Base-by-base conservation (phyloP, 2,797 vertebrate species). In the Notoglanidium macrostoma region DNA sequence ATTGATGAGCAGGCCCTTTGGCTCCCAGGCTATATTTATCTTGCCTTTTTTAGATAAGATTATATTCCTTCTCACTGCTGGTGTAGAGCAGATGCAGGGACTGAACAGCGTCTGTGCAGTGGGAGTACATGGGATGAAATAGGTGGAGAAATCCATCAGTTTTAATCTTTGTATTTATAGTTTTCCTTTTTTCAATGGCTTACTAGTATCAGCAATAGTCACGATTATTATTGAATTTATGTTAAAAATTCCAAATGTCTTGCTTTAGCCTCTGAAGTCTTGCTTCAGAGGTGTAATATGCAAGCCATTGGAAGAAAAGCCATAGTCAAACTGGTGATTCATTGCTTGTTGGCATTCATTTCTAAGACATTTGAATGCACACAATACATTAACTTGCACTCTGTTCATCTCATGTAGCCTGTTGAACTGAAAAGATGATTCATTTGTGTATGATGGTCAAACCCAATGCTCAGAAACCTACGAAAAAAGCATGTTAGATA, bases 21-120 rank as follows among this genome's bases (percentile, higher is more conserved):
- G 84, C 92, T 91, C 85, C 55, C 86, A 61, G 83, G 85, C 91
- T 93, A 92, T 92, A 92, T 93, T 91, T 92, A 92, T 90, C 91
- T 84, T 61, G 86, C 89, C 92, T 92, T 91, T 92, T 93, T 92
- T 92, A 92, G 92, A 92, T 93, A 92, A 93, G 92, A 93, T 93
- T 93, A 92, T 92, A 89, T 93, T 92, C 90, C 92, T 89, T 90
- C 87, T 85, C 85, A 78, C 32, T 81, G 79, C 84, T 49, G 55
- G 87, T 32, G 68, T 87, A 74, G 87, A 89, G 59, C 85, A 67
- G 89, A 89, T 89, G 80, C 86, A 88, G 86, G 84, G 86, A 76
- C 80, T 83, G 63, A n/a, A 65, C 49, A 59, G n/a, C 61, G 9
- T 32, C n/a, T 87, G 32, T 54, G 83, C n/a, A 65, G n/a, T 29